Base-by-base conservation (phyloP, 2,888 invertebrate genomes). In the Venustoraphidia nigricollis region DNA sequence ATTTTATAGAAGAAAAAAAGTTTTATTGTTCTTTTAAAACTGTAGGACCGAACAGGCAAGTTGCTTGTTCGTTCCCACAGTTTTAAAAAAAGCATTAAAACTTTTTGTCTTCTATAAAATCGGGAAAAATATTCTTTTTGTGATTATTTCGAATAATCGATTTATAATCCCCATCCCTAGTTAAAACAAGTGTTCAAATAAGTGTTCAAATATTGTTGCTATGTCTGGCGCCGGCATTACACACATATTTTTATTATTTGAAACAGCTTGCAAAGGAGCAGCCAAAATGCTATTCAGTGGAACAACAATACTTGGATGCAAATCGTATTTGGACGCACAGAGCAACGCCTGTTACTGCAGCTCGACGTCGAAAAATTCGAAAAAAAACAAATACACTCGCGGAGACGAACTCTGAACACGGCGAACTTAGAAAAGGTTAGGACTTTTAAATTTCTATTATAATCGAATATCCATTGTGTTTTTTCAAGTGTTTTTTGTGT, bases 281-380 rank as follows among this genome's bases (percentile, higher is more conserved):
- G 86, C 91, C 0, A 91, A 92, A 65, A 69, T 91, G 66, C 69
- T 93, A 14, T 91, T 82, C 61, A 86, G 88, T 0, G 89, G 89
- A 10, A 90, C 92, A 1, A 66, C 86, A 41, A 83, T 90, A 8
- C 68, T 93, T 2, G 93, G 93, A 1, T 93, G 93, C 60, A 86
- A 86, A 60, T 79, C 90, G 17, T 94, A 80, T 64, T 71, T 85
- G 53, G 83, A 91, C 65, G 81, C 91, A 1, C 93, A 94, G 64
- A 73, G 77, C 57, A 72, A 81, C 52, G 86, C 92, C 0, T 94
- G 93, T 59, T 83, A 79, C 54, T 93, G 92, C 64, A 71, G 73
- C 42, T 66, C 73, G 47, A 53, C 54, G 34, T 63, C 62, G 57
- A 55, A 74, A 66, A 43, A 27, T 36, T 34, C 39, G 34, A 62